Conservation (phyloP, 1,140 invertebrate genomes). For the honey bee (Apis mellifera) region Amel_HAv3.1 CM009936.2:4977001-4977500, state of each 20-base stretch:
- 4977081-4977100: constrained; percentile 35
- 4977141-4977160: constrained; percentile 33
- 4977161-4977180: constrained; percentile 16
- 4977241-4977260: not conserved
- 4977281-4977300: not conserved
- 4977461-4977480: too few relatives aligned
- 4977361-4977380: too few relatives aligned
- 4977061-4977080: constrained; percentile 18
- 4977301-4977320: not conserved
- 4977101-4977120: constrained; percentile 39
- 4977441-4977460: too few relatives aligned
- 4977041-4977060: constrained; percentile 11
- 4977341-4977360: too few relatives aligned
- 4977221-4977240: not conserved
- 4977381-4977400: too few relatives aligned
- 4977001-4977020: not conserved
- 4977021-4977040: not conserved
- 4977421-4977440: too few relatives aligned
- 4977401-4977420: too few relatives aligned
- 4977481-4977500: too few relatives aligned
- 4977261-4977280: not conserved
- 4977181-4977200: constrained; percentile 17
- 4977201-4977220: not conserved
- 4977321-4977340: too few relatives aligned
- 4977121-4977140: constrained; percentile 39